Base-by-base conservation (phyloP, 2,113 vertebrate genomes). In the Procavia capensis region DNA sequence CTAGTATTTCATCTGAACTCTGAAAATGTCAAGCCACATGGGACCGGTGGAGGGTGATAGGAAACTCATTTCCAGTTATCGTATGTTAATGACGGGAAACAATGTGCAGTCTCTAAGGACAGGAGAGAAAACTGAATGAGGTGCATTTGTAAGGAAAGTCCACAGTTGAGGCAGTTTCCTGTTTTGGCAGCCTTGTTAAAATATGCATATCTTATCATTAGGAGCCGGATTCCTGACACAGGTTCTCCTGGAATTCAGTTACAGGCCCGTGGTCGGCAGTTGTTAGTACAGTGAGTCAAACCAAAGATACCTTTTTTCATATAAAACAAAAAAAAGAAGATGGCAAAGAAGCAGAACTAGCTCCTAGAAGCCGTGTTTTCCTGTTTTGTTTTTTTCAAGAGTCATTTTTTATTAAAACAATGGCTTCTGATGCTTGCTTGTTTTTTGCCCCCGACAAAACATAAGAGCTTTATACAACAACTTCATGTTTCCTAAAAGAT, bases 1-100 rank as follows among this genome's bases (percentile, higher is more conserved):
- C 98, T 98, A 98, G 80, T 98, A 97, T 97, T 97, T 97, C 97
- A 98, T 98, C 96, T 96, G 93, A 98, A 96, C 96, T 88, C 97
- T 19, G 78, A 54, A 98, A 98, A 98, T 98, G 98, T 98, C 98
- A 98, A 97, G 97, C 45, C 97, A 87, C 93, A 94, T 54, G 88
- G 95, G 95, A 96, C 97, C 93, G 94, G 96, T 45, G 94, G 96
- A 93, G 25, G 14, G 96, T 54, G 93, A 94, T 97, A 97, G 6
- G 84, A 98, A 98, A 95, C 96, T 94, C 96, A 96, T 75, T 80
- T 97, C 90, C 94, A 95, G 96, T 96, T 98, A 97, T 96, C 95
- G 78, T 84, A 97, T 76, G 94, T 91, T 98, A 98, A 98, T 96
- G 97, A 98, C 96, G 93, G 97, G 81, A 97, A 98, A 97, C 94